Percentiles rank a stretch among this genome's conserved stretches.
These are phyloP conservation scores for Gopherus flavomarginatus DNA, from an alignment of 2,113 vertebrate genomes.

Conservation along the genomic window DNA sequence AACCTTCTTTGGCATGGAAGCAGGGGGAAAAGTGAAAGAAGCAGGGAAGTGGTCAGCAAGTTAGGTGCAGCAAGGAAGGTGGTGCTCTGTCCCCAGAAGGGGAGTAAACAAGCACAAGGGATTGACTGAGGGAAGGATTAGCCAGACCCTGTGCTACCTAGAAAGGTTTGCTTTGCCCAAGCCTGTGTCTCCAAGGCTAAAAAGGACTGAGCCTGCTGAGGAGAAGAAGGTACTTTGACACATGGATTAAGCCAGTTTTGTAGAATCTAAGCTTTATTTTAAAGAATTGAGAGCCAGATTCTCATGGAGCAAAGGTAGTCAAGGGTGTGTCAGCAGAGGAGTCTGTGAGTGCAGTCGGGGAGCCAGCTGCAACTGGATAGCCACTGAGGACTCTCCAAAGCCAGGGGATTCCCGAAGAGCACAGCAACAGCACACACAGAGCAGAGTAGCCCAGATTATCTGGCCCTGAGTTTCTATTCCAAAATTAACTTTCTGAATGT, in stretches of 20 bases:
- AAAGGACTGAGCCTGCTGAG: too few relatives aligned
- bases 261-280: not conserved
- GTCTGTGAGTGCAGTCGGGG: not conserved
- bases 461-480: not conserved
- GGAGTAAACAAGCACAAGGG: too few relatives aligned
- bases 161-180: too few relatives aligned
- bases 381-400: not conserved
- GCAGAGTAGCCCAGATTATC: fast-evolving
- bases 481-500: not conserved
- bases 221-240: too few relatives aligned
- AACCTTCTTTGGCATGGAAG: too few relatives aligned
- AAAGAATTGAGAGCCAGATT: not conserved
- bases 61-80: too few relatives aligned
- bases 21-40: too few relatives aligned
- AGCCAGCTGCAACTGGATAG: not conserved
- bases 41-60: too few relatives aligned
- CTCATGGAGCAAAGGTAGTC: not conserved
- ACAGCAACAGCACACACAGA: not conserved
- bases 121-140: too few relatives aligned
- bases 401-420: not conserved
- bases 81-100: too few relatives aligned
- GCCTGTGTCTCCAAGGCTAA: too few relatives aligned
- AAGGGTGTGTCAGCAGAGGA: not conserved
- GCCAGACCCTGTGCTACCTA: too few relatives aligned
- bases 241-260: not conserved